Conservation (phyloP, 2,888 invertebrate genomes). For the Nomada lathburiana region DNA sequence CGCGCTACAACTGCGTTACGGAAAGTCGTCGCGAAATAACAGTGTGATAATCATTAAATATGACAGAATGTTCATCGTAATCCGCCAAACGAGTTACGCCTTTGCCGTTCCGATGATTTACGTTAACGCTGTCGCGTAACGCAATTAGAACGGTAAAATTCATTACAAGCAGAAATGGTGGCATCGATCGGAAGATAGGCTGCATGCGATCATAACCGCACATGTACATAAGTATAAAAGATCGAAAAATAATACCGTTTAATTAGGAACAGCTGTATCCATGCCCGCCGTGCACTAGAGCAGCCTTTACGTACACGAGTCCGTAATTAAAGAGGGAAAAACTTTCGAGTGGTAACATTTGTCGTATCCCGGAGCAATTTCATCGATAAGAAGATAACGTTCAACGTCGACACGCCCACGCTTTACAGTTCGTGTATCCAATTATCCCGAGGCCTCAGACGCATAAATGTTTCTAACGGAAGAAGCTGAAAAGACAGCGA, state of each 20-base stretch:
- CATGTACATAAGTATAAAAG: neutral
- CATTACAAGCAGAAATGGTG: constrained; percentile 1
- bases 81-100: constrained; percentile 23
- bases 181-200: neutral
- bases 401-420: constrained; percentile 43
- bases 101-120: constrained; percentile 7
- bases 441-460: constrained; percentile 36
- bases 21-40: neutral
- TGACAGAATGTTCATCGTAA: neutral
- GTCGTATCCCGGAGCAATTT: constrained; percentile 43
- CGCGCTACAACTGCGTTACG: neutral
- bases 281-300: neutral
- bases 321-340: constrained; percentile 38
- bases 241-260: constrained; percentile 9
- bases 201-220: neutral
- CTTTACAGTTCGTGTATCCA: constrained; percentile 38
- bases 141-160: constrained; percentile 22
- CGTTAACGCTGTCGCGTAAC: neutral
- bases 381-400: constrained; percentile 45
- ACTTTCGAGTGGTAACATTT: constrained; percentile 18
- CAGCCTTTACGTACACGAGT: constrained; percentile 30
- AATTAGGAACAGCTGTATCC: constrained; percentile 22
- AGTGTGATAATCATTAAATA: constrained; percentile 18
- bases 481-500: constrained; percentile 18
- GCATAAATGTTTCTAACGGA: constrained; percentile 13